phyloP scores from a whole-genome alignment of 1,140 invertebrate species.

The Ladona fulva region DNA sequence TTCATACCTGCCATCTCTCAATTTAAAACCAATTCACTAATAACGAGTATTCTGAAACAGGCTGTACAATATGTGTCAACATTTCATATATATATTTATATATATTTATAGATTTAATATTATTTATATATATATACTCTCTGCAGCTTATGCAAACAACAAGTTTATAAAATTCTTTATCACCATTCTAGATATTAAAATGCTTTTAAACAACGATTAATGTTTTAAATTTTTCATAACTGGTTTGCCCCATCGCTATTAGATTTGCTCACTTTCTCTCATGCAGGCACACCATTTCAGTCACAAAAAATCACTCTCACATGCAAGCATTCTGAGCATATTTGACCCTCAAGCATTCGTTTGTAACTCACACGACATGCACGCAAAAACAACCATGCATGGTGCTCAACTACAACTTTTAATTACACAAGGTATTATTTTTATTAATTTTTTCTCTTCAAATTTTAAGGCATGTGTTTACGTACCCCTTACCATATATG shows the following conservation, averaged over 20 bases:
- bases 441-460: slow-evolving; percentile 8
- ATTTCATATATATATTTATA: neutral
- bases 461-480: slow-evolving; percentile 2
- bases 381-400: neutral
- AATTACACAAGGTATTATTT: slow-evolving; percentile 7
- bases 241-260: neutral
- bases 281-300: neutral
- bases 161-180: slow-evolving; percentile 15
- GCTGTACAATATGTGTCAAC: slow-evolving; percentile 12
- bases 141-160: slow-evolving; percentile 13
- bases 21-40: slow-evolving; percentile 11
- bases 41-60: slow-evolving; percentile 14
- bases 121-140: slow-evolving; percentile 15
- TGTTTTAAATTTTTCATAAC: slow-evolving; percentile 4
- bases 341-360: neutral
- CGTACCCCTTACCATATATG: slow-evolving; percentile 1
- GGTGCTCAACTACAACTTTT: neutral
- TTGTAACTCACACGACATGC: neutral
- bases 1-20: neutral
- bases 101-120: slow-evolving; percentile 13
- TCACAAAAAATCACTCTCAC: neutral
- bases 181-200: slow-evolving; percentile 10
- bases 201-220: slow-evolving; percentile 13
- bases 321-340: neutral
- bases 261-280: neutral